Evolutionary conservation across 53 echinoderm and acorn worm genomes (phyloP), one percentile per base, ranked within the genome.

Genomic region (Holothuria leucospilota): DNA sequence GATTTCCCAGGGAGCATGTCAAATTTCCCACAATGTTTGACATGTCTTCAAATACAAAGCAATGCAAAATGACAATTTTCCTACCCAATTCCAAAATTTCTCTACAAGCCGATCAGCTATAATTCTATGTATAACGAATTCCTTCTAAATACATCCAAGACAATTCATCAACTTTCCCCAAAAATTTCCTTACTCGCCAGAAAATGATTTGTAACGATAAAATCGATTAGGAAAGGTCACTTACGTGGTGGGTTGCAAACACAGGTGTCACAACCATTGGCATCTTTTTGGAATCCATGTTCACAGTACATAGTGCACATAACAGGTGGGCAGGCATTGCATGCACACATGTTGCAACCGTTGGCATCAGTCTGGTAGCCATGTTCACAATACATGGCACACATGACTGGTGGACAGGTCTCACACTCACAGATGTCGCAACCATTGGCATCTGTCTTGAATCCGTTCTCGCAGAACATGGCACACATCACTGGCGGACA

Each of bases 331-430:
- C 84, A 84, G 9, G 29, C 21, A 0, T 85, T 70, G 68, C 92
- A 92, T 14, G 59, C 49, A 62, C 92, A 92, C 15, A 71, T 87
- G 24, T 89, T 82, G 53, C 93, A 93, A 60, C 90, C 90, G 11
- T 70, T 29, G 29, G 81, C 65, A n/a, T 90, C 87, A 34, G 39
- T 30, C 11, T 82, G 64, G 86, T 71, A 92, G 8, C 92, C 92
- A 51, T 82, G 21, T 27, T 78, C 72, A 69, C 92, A 92, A 65
- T 18, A 65, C 82, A 82, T 64, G 20, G 30, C 40, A 60, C 92
- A 92, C 82, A 82, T 72, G 10, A 92, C 77, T 16, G 77, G 46
- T 49, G 77, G 77, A 15, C 77, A 75, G 21, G 42, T 51, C 15
- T 75, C 26, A 42, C 92, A 92, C 20, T 70, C 46, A 56, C 92